Base-by-base conservation (phyloP, 2,113 vertebrate genomes). In the Odontophorus gujanensis region DNA sequence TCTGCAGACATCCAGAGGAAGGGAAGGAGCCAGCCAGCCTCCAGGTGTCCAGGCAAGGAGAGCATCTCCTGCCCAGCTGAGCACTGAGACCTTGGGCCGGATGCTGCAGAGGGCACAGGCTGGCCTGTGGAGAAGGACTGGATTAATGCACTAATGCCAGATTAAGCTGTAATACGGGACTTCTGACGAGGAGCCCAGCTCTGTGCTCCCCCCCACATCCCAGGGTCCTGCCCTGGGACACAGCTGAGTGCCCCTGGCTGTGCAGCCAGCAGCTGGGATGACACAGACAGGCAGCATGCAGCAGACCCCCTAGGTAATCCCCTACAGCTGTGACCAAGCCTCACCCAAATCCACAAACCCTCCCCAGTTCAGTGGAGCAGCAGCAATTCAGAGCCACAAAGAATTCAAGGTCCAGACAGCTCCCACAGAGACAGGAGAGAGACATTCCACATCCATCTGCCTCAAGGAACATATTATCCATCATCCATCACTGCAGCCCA, bases 121-220 rank as follows among this genome's bases (percentile, higher is more conserved):
- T 86, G 79, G 86, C 79, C 67, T 18, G 75, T 17, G 0, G 69
- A 75, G 71, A 94, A 94, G 72, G 78, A 24, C 78, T 47, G 94
- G 94, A 96, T 95, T 95, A 95, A 94, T n/a, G 48, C 0, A 0
- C 81, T 96, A 96, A 97, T 96, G 81, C 93, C 92, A 92, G 97
- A 96, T 97, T 96, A 96, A 7, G 13, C 26, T 77, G 62, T 96
- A 96, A 96, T 89, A 79, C 85, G 58, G 93, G 87, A 90, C 77
- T 92, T 63, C 63, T 85, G 79, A 81, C 73, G 87, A 87, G 77
- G 68, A 93, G 36, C 36, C 55, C 69, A 84, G 34, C 53, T 57
- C 38, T 55, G 25, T 19, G 25, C 61, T 38, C 61, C 61, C 15
- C 15, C 53, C 51, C 51, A 53, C 51, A 53, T 28, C 51, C 26